A percentile compares a stretch with the other conserved stretches of the same genome.
These are phyloP conservation scores for Tricholauxania praeusta DNA, from an alignment of 2,888 invertebrate genomes.

Conservation along the genomic window DNA sequence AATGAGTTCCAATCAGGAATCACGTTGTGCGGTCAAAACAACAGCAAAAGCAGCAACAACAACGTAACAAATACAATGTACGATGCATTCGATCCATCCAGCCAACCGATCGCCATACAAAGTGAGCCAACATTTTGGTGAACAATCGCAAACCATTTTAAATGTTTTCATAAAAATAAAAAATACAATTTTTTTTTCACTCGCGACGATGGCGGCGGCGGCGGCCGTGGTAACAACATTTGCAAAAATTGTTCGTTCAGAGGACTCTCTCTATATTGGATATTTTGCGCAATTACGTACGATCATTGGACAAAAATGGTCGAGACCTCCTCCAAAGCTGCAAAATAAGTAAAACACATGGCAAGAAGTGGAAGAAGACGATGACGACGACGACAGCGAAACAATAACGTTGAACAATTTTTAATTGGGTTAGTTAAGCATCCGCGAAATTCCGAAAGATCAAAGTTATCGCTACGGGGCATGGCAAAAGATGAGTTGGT, in stretches of 20 bases:
- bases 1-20: slow-evolving; percentile 62
- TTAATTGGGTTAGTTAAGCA: slow-evolving; percentile 37
- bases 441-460: slow-evolving; percentile 34
- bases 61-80: neutral
- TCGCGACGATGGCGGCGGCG: neutral
- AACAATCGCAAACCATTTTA: slow-evolving; percentile 31
- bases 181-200: slow-evolving; percentile 16
- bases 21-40: slow-evolving; percentile 59
- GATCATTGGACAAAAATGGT: slow-evolving; percentile 31
- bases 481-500: slow-evolving; percentile 10
- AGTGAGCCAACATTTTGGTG: slow-evolving; percentile 19
- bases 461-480: slow-evolving; percentile 30
- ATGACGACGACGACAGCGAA: neutral
- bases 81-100: neutral
- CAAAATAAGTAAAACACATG: slow-evolving; percentile 18
- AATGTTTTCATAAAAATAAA: slow-evolving; percentile 30
- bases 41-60: no score
- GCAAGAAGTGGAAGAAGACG: neutral
- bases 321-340: slow-evolving; percentile 28
- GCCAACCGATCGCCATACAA: slow-evolving; percentile 12
- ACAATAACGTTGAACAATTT: slow-evolving; percentile 22
- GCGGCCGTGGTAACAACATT: neutral
- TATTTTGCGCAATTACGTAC: slow-evolving; percentile 30
- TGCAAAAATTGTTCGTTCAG: neutral
- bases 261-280: neutral